Conservation (phyloP, 2,888 invertebrate genomes). For the Minunthozetes semirufus region DNA sequence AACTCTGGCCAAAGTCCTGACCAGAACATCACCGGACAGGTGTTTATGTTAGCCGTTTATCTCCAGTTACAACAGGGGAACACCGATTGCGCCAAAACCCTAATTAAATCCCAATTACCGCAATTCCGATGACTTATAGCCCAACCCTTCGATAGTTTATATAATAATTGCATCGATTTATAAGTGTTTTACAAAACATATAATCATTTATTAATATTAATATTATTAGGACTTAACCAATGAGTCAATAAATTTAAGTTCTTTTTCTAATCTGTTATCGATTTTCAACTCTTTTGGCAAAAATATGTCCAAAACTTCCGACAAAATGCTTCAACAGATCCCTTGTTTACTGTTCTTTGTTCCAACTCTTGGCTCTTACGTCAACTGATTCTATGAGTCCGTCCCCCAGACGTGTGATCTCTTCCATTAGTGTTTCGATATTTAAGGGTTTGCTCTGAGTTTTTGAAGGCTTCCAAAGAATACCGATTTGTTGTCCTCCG, state of each 20-base stretch:
- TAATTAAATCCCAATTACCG: conserved; percentile 48
- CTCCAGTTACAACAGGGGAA: conserved; percentile 61
- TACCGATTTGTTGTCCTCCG: conserved; percentile 76
- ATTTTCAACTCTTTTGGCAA: too few species aligned
- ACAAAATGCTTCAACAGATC: too few species aligned
- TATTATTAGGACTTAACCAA: too few species aligned
- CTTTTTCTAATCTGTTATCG: not conserved
- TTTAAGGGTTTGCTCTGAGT: conserved; percentile 58
- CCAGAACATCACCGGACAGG: conserved; percentile 56
- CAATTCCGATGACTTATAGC: not conserved
- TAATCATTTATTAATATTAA: not conserved
- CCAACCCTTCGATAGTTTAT: not conserved
- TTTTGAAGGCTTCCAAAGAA: conserved; percentile 70
- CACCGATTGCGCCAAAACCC: conserved; percentile 55
- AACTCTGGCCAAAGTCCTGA: too few species aligned
- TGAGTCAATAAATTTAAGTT: not conserved
- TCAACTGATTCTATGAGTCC: conserved; percentile 37
- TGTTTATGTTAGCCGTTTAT: conserved; percentile 60
- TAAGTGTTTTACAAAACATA: not conserved
- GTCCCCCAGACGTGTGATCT: conserved; percentile 38
- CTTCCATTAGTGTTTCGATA: conserved; percentile 43
- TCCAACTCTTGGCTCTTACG: not conserved
- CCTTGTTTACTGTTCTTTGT: not conserved
- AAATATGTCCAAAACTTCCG: not conserved
- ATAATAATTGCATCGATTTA: not conserved